Evolutionary conservation across 2,888 invertebrate genomes (phyloP).

Genomic region (Melipona beecheii): DNA sequence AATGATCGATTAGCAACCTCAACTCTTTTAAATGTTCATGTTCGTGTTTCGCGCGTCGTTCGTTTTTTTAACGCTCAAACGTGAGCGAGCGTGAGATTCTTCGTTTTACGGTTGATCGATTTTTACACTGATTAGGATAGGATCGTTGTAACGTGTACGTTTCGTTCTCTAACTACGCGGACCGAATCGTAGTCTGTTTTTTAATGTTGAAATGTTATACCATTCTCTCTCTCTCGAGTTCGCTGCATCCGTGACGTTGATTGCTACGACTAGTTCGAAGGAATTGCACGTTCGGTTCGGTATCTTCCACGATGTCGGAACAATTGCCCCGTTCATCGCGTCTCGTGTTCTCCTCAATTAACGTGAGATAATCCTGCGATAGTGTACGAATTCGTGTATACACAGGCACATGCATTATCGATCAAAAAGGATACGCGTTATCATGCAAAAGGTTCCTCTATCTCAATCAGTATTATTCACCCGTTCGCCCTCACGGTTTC

Average conservation of each 20-base stretch:
- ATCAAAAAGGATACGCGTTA: conserved; percentile 11
- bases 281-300: background rate
- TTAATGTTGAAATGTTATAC: conserved; percentile 49
- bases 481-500: background rate
- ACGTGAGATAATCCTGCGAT: conserved; percentile 4
- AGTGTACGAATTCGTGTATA: background rate
- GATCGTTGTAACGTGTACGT: conserved; percentile 43
- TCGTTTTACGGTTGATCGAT: conserved; percentile 60
- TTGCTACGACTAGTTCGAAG: conserved; percentile 12
- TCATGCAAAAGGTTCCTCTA: conserved; percentile 3
- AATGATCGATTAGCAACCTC: conserved; percentile 56
- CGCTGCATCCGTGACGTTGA: conserved; percentile 43
- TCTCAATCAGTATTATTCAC: conserved; percentile 14
- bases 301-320: conserved; percentile 15
- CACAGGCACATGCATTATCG: conserved; percentile 1
- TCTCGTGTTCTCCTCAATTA: conserved; percentile 5
- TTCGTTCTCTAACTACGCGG: conserved; percentile 43
- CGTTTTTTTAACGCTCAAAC: conserved; percentile 42
- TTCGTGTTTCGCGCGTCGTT: conserved; percentile 27
- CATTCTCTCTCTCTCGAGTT: conserved; percentile 35
- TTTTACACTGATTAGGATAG: conserved; percentile 55
- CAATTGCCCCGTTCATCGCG: conserved; percentile 21
- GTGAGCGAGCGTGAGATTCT: conserved; percentile 40
- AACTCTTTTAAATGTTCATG: conserved; percentile 55
- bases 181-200: conserved; percentile 35